Evolutionary conservation across 2,888 invertebrate species (phyloP), one percentile per base, ranked within the genome.

Genomic region (Rhyacophila evoluta): DNA sequence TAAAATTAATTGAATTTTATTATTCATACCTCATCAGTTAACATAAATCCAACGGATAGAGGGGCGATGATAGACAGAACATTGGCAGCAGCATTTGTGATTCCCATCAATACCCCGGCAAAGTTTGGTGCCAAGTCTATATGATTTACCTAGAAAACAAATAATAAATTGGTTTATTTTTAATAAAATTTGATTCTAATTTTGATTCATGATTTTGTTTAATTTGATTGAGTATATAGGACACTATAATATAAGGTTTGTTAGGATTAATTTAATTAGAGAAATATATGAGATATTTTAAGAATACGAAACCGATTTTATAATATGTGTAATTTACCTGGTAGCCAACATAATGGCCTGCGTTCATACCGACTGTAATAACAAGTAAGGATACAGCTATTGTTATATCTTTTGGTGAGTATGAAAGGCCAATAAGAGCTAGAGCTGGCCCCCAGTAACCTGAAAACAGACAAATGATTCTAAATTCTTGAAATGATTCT

Each of bases 81-180:
- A 84, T 94, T 95, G 0, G 94, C 94, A n/a, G 91, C 88, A 8
- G 94, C 93, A 85, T 96, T 96, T 0, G 95, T 95, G 83, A 96
- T 92, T 3, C 96, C 96, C 95, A 96, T 95, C 83, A 96, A 87
- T 0, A 94, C 93, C 29, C 96, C 96, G 1, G 96, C 94, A 85
- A 93, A 95, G 85, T 94, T 95, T 0, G 96, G 95, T 4, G 96
- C 94, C 74, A 97, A 88, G 87, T 97, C 96, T 81, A 97, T 94
- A 84, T 95, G 95, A 83, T 95, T 96, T 12, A 93, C 91, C 90
- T 93, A 89, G 1, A 84, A 84, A 33, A n/a, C n/a, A n/a, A n/a
- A n/a, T n/a, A n/a, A n/a, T n/a, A n/a, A n/a, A n/a, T n/a, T n/a
- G n/a, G n/a, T n/a, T n/a, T n/a, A n/a, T n/a, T n/a, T n/a, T n/a